phyloP scores from a whole-genome alignment of 2,888 invertebrate genomes.

The Cistogaster globosa region DNA sequence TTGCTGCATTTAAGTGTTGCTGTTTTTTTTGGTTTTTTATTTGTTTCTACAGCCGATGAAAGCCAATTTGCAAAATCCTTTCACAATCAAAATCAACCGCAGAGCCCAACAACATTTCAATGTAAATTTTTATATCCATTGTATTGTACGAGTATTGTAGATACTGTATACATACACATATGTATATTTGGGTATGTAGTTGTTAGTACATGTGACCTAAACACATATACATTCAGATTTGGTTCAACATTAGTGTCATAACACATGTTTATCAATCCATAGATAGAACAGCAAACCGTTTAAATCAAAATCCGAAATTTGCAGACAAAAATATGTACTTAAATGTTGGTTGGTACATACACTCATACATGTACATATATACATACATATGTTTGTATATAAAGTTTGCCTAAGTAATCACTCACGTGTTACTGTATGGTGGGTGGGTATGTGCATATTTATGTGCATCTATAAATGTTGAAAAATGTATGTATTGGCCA shows the following conservation, averaged over 20 bases:
- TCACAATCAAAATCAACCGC: slow-evolving; percentile 82
- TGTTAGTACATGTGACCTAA: slow-evolving; percentile 31
- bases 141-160: slow-evolving; percentile 7
- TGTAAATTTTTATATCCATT: slow-evolving; percentile 49
- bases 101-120: slow-evolving; percentile 73
- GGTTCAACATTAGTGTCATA: slow-evolving; percentile 55
- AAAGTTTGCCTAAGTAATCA: slow-evolving; percentile 38
- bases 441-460: background rate
- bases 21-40: slow-evolving; percentile 38
- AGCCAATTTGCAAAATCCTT: slow-evolving; percentile 81
- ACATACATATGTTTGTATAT: background rate
- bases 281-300: slow-evolving; percentile 36
- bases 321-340: background rate
- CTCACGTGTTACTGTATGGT: slow-evolving; percentile 25
- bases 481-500: slow-evolving; percentile 36
- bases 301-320: slow-evolving; percentile 52
- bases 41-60: slow-evolving; percentile 70
- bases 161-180: background rate
- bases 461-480: slow-evolving; percentile 1
- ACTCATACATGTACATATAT: too few species aligned
- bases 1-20: slow-evolving; percentile 1
- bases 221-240: slow-evolving; percentile 6
- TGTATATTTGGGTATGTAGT: background rate
- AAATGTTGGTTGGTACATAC: background rate
- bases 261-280: slow-evolving; percentile 46